Percentiles rank a stretch among this genome's conserved stretches.
Conservation (phyloP, 2,113 vertebrate genomes). For the Sphaerodactylus townsendi region DNA sequence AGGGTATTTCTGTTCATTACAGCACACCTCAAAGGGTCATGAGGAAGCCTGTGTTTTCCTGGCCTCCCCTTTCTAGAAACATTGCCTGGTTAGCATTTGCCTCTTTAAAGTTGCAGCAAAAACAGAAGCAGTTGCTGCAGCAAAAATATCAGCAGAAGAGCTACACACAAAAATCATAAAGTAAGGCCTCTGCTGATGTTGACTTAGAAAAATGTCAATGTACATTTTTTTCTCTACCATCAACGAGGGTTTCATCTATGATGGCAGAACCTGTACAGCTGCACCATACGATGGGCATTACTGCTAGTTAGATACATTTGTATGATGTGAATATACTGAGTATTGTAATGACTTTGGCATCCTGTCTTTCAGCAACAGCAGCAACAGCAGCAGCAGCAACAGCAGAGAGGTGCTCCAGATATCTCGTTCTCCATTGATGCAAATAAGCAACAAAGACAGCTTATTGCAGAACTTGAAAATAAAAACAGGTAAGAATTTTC, state of each 20-base stretch:
- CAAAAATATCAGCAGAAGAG: too few species aligned
- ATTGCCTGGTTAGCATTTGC: not conserved
- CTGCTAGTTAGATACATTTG: not conserved
- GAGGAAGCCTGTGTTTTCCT: too few species aligned
- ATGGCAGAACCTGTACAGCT: not conserved
- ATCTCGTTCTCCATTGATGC: slow-evolving; percentile 93
- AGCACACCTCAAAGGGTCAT: not conserved
- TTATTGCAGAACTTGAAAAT: slow-evolving; percentile 97
- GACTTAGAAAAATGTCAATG: too few species aligned
- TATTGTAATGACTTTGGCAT: slow-evolving; percentile 13
- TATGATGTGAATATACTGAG: not conserved
- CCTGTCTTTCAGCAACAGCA: slow-evolving; percentile 72
- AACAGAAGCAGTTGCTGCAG: too few species aligned
- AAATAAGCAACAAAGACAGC: slow-evolving; percentile 96
- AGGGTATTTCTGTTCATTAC: not conserved
- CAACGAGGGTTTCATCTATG: not conserved
- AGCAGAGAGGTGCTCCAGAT: slow-evolving; percentile 86
- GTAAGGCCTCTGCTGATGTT: too few species aligned
- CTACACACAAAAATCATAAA: too few species aligned
- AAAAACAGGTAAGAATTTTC: slow-evolving; percentile 88
- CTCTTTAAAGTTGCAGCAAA: too few species aligned
- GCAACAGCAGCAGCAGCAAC: slow-evolving; percentile 83
- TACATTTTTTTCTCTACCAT: not conserved
- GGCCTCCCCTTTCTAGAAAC: not conserved
- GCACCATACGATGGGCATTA: not conserved